These are phyloP conservation scores for Sebastes ruberrimus DNA, from an alignment of 2,797 vertebrate species.

Conservation along the genomic window DNA sequence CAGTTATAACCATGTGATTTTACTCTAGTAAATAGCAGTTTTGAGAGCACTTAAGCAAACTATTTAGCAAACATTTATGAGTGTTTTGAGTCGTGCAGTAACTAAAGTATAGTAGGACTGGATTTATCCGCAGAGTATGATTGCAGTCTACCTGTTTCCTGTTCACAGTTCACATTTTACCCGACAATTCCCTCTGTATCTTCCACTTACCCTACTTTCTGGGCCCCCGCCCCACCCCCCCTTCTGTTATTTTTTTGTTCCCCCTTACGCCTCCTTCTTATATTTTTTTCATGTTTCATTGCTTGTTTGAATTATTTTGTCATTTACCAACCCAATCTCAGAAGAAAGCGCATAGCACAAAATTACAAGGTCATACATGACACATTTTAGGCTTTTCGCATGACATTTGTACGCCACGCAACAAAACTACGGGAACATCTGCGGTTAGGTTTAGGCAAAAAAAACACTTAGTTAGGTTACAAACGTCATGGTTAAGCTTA, in stretches of 20 bases:
- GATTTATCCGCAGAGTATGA: conserved; percentile 11
- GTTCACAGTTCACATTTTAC: neutral
- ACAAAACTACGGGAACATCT: too few species aligned
- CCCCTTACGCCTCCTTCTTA: neutral
- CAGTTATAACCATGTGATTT: neutral
- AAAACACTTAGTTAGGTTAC: too few species aligned
- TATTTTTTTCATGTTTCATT: neutral
- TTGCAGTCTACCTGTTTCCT: neutral
- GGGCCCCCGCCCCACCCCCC: neutral
- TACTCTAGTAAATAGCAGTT: conserved; percentile 10
- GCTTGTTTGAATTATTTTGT: neutral
- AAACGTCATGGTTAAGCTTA: too few species aligned
- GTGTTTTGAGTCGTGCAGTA: conserved; percentile 17
- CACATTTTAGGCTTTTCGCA: too few species aligned
- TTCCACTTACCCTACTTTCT: neutral
- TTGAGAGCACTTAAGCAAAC: conserved; percentile 30
- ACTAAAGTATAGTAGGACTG: neutral
- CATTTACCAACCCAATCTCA: neutral
- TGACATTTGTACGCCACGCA: too few species aligned
- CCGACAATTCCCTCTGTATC: neutral
- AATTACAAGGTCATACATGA: too few species aligned
- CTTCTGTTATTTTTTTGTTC: neutral
- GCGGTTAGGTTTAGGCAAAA: too few species aligned
- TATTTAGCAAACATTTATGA: conserved; percentile 41
- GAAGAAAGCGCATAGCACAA: too few species aligned